Percentiles rank a stretch among this genome's conserved stretches.
Conservation (phyloP, 1,140 invertebrate genomes). For the Arion vulgaris region DNA sequence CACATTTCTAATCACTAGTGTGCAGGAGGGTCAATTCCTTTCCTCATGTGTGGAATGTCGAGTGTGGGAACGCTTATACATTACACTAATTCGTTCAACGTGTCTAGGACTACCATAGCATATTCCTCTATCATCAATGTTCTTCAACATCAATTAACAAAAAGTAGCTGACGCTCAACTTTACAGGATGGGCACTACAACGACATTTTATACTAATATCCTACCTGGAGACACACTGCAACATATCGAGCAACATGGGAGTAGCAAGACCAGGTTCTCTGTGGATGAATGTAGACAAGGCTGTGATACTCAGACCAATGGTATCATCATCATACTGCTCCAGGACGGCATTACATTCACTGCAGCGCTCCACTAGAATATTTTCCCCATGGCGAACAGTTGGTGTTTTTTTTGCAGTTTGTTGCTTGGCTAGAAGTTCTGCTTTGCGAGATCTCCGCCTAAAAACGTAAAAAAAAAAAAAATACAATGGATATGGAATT, state of each 20-base stretch:
- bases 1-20: no score
- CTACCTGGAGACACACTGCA: conserved; percentile 88
- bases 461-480: background rate
- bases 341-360: conserved; percentile 78
- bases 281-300: conserved; percentile 95
- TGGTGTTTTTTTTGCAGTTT: conserved; percentile 51
- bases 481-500: no score
- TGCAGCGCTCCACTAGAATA: conserved; percentile 71
- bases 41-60: no score
- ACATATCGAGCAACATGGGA: conserved; percentile 90
- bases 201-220: no score
- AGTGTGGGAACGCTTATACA: no score
- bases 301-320: conserved; percentile 93
- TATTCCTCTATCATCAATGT: no score
- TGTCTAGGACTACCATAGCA: no score
- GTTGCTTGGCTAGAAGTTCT: conserved; percentile 61
- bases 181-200: no score
- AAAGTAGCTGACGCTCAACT: no score
- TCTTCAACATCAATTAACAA: no score
- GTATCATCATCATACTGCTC: conserved; percentile 99
- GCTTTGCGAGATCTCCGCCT: conserved; percentile 63
- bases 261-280: conserved; percentile 94
- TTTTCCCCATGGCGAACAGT: conserved; percentile 59
- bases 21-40: no score
- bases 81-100: no score